Percentiles rank a stretch among this genome's conserved stretches.
Evolutionary conservation across 2,113 vertebrate genomes (phyloP).

Genomic region (Poecile atricapillus): DNA sequence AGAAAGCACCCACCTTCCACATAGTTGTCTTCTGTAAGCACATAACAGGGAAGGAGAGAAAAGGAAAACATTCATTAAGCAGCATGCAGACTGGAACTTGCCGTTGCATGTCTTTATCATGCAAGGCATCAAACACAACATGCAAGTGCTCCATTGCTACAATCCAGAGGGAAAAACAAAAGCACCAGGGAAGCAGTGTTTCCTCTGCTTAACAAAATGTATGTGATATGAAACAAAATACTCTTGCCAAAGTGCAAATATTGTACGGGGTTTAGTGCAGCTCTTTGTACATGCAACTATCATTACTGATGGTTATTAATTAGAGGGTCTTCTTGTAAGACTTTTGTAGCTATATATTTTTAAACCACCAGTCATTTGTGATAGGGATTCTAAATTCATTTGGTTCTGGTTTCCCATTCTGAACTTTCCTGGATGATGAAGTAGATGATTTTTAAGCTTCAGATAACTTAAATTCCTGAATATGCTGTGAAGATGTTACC

Average conservation of each 20-base stretch:
- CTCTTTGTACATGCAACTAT: background rate
- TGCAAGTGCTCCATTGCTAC: conserved; percentile 85
- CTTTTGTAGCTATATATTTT: background rate
- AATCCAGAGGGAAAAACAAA: conserved; percentile 70
- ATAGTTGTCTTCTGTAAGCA: conserved; percentile 97
- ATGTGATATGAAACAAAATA: conserved; percentile 17
- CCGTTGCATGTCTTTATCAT: conserved; percentile 95
- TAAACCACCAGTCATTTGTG: background rate
- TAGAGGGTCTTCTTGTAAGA: background rate
- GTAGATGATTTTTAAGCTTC: background rate
- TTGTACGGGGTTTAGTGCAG: background rate
- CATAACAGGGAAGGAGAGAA: conserved; percentile 93
- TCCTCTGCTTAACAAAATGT: conserved; percentile 40
- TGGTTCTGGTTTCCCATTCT: background rate
- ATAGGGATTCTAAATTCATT: background rate
- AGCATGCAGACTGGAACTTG: conserved; percentile 96
- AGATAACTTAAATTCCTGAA: background rate
- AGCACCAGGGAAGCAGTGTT: conserved; percentile 65
- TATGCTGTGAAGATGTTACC: background rate
- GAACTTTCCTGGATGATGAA: background rate
- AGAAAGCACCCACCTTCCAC: conserved; percentile 94
- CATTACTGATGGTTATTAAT: background rate
- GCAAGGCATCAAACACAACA: conserved; percentile 97
- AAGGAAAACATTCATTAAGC: conserved; percentile 99
- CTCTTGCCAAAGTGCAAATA: conserved; percentile 25